Conservation (phyloP, 2,797 vertebrate species). For the Lepus oiostolus region DNA sequence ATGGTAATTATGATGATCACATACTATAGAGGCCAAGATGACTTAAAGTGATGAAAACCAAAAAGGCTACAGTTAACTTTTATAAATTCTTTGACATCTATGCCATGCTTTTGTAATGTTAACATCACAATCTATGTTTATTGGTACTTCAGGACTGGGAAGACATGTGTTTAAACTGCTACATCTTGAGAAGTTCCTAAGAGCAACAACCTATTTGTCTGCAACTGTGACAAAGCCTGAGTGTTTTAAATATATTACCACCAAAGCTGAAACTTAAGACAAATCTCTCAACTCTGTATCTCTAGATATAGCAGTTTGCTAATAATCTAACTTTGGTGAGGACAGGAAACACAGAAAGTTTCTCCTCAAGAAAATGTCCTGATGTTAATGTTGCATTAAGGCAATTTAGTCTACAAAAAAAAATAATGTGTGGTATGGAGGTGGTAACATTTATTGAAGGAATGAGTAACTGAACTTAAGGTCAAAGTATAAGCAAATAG, state of each 20-base stretch:
- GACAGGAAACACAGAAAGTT: neutral
- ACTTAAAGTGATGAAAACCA: neutral
- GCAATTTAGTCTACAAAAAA: constrained; percentile 1
- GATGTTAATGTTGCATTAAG: neutral
- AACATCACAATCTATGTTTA: neutral
- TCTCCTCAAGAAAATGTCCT: neutral
- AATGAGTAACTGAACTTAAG: neutral
- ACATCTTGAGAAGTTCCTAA: neutral
- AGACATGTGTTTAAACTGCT: neutral
- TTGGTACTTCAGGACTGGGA: neutral
- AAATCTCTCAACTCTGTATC: neutral
- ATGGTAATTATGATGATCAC: neutral
- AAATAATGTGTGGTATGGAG: neutral
- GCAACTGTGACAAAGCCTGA: neutral
- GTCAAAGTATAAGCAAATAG: neutral
- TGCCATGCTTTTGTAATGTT: neutral
- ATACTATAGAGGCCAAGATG: neutral
- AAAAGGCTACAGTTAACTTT: neutral
- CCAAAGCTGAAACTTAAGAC: neutral
- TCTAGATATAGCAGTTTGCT: neutral
- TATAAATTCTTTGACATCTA: neutral
- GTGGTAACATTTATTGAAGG: neutral
- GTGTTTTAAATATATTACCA: neutral
- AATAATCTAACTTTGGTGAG: neutral
- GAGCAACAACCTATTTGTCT: neutral